phyloP scores from a whole-genome alignment of 2,797 vertebrate species.

The Chiloscyllium punctatum region DNA sequence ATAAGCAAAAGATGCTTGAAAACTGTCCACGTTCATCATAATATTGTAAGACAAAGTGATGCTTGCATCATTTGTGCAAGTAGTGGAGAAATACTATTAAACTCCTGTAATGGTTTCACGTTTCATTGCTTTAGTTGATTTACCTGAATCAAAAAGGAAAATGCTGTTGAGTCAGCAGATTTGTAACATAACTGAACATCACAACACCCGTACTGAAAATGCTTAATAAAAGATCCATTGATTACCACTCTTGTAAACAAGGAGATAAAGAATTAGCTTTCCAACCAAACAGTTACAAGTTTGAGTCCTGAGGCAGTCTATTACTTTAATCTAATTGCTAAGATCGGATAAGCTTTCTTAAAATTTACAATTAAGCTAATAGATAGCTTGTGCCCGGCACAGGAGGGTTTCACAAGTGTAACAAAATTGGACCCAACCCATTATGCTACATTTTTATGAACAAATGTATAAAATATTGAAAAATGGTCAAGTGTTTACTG shows the following conservation, averaged over 20 bases:
- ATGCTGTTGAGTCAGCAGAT: not conserved
- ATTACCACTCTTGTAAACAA: not conserved
- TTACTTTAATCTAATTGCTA: not conserved
- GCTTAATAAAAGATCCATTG: not conserved
- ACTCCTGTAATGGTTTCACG: not conserved
- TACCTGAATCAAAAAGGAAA: slow-evolving; percentile 10
- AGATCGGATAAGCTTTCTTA: not conserved
- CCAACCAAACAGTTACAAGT: not conserved
- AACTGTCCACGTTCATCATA: not conserved
- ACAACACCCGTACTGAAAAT: not conserved
- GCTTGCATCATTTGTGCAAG: slow-evolving; percentile 5
- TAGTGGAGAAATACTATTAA: not conserved
- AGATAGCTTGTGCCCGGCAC: not conserved
- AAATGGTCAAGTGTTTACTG: not conserved
- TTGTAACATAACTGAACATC: not conserved
- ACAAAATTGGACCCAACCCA: not conserved
- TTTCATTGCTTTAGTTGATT: not conserved
- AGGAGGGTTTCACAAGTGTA: not conserved
- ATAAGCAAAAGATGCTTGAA: not conserved
- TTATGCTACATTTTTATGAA: not conserved
- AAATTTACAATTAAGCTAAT: not conserved
- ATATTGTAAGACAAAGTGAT: not conserved
- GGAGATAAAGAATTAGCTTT: not conserved
- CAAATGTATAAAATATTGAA: not conserved
- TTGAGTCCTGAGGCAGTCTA: slow-evolving; percentile 10